A percentile compares a stretch with the other conserved stretches of the same genome.
phyloP scores from a whole-genome alignment of 2,797 vertebrate species.

The Galagoides demidoff region DNA sequence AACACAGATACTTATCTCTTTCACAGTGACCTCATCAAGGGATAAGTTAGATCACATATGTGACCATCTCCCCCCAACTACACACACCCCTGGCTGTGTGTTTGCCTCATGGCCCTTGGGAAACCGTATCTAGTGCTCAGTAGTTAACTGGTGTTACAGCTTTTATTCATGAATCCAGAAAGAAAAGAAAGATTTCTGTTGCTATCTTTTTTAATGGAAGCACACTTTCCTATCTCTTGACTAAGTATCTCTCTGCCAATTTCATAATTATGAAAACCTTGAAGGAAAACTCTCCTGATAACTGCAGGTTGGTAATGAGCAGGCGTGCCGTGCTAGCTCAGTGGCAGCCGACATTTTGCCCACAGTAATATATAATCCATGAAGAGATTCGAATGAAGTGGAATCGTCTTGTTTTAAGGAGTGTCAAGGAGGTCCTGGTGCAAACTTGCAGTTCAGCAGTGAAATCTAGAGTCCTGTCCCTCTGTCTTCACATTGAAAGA shows the following conservation, averaged over 20 bases:
- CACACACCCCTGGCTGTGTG: not conserved
- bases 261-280: constrained; percentile 73
- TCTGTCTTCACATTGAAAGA: not conserved
- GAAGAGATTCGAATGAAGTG: constrained; percentile 8
- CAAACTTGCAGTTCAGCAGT: not conserved
- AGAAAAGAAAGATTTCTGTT: constrained; percentile 76
- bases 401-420: not conserved
- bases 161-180: constrained; percentile 62
- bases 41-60: not conserved
- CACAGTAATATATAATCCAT: constrained; percentile 10
- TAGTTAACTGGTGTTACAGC: constrained; percentile 13
- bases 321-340: constrained; percentile 25
- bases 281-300: constrained; percentile 64
- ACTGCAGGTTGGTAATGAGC: constrained; percentile 24
- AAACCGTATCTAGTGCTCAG: not conserved
- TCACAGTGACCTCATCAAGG: not conserved
- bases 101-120: not conserved
- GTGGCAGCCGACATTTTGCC: constrained; percentile 1
- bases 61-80: not conserved
- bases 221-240: constrained; percentile 75
- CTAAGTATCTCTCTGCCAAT: constrained; percentile 74
- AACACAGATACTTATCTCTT: not conserved
- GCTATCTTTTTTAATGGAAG: constrained; percentile 80
- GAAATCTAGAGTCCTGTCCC: not conserved
- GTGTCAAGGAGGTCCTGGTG: not conserved